Conservation (phyloP, 2,888 invertebrate genomes). For the Empis livida region DNA sequence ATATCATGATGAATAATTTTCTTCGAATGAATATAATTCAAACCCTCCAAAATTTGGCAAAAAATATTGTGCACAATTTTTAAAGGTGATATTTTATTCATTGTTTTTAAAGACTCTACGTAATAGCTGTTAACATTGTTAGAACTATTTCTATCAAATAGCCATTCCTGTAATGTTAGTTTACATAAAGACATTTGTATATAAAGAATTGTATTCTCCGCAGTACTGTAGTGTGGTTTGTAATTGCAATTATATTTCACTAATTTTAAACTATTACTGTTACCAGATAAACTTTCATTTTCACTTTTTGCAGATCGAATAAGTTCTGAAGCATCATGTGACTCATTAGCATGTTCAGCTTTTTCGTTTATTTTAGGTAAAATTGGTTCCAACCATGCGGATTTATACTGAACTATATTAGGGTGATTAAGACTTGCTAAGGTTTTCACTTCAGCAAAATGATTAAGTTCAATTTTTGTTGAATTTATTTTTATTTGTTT, state of each 20-base stretch:
- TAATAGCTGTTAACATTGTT: constrained; percentile 10
- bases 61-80: constrained; percentile 49
- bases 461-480: constrained; percentile 47
- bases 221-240: background rate
- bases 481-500: constrained; percentile 61
- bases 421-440: constrained; percentile 65
- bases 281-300: background rate
- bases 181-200: constrained; percentile 78
- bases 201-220: constrained; percentile 53
- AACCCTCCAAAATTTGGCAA: constrained; percentile 54
- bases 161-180: constrained; percentile 61
- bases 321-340: constrained; percentile 22
- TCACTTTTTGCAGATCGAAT: constrained; percentile 10
- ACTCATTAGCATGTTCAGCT: constrained; percentile 30
- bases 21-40: constrained; percentile 65
- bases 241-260: background rate
- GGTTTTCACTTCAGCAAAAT: constrained; percentile 66
- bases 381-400: constrained; percentile 66
- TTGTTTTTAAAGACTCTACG: constrained; percentile 3
- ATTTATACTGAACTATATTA: constrained; percentile 72
- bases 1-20: constrained; percentile 73
- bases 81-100: constrained; percentile 23
- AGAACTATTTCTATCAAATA: constrained; percentile 46
- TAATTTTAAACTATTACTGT: background rate
- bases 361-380: constrained; percentile 11